A percentile compares a stretch with the other conserved stretches of the same genome.
Evolutionary conservation across 2,888 invertebrate species (phyloP).

Genomic region (Xanthia togata): DNA sequence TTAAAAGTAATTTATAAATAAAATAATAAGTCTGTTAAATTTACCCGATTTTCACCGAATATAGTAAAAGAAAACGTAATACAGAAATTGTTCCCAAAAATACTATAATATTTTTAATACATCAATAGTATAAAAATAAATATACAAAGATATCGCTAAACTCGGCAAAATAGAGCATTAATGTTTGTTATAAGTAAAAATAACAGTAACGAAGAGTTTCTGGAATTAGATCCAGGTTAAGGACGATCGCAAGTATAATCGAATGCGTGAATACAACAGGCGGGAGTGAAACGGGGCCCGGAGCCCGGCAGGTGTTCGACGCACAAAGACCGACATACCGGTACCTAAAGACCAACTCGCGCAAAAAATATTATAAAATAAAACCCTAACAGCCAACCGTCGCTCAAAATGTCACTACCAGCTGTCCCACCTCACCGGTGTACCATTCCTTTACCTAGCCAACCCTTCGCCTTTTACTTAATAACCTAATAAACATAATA

Average conservation of each 20-base stretch:
- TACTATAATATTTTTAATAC: background rate
- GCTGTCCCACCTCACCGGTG: slow-evolving; percentile 81
- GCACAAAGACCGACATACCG: slow-evolving; percentile 79
- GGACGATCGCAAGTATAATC: slow-evolving; percentile 67
- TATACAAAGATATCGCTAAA: slow-evolving; percentile 12
- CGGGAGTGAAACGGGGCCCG: slow-evolving; percentile 70
- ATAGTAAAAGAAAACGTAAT: background rate
- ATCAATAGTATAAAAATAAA: slow-evolving; percentile 4
- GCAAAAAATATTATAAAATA: slow-evolving; percentile 79
- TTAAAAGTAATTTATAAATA: background rate
- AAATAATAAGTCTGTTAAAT: background rate
- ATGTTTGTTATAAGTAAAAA: slow-evolving; percentile 21
- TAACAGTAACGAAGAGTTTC: slow-evolving; percentile 55
- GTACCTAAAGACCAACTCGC: slow-evolving; percentile 72
- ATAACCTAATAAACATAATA: slow-evolving; percentile 58
- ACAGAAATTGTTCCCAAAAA: background rate
- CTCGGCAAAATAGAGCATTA: slow-evolving; percentile 2
- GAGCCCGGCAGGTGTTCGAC: slow-evolving; percentile 82
- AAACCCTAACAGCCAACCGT: slow-evolving; percentile 72
- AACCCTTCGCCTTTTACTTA: slow-evolving; percentile 62
- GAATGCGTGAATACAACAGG: slow-evolving; percentile 73
- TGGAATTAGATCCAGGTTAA: slow-evolving; percentile 71
- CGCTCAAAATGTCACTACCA: slow-evolving; percentile 85
- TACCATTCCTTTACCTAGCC: slow-evolving; percentile 70
- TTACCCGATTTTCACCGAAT: background rate